Evolutionary conservation across 2,797 vertebrate species (phyloP), one percentile per base, ranked within the genome.

Genomic region (Champsocephalus esox): DNA sequence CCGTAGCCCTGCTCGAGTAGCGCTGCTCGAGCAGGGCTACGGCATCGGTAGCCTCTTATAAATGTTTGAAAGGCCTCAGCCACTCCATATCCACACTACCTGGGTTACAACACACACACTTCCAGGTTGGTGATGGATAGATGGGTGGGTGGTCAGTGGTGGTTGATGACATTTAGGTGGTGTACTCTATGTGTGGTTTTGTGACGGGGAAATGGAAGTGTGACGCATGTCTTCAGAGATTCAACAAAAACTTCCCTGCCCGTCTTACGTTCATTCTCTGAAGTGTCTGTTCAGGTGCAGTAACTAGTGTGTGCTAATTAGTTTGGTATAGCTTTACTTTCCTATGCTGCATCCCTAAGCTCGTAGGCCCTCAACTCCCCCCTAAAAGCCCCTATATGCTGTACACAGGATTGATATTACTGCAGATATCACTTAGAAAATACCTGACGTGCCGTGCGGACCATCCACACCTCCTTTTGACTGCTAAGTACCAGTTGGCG

Each of bases 61-160:
- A 94, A 95, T 95, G 92, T 95, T 95, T 95, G 89, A 95, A 85
- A 90, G 86, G 78, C 80, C 83, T 88, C 72, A 80, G 88, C 87
- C 38, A 66, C 86, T 85, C 71, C 50, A 67, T 84, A 84, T 84
- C 70, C 85, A 89, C 43, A 64, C 71, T 88, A 86, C 90, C 85
- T 84, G 87, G 82, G 82, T 89, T 92, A 90, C 70, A 88, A 83
- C 75, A 72, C 61, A 61, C 60, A 67, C 44, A 87, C 77, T 85
- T 91, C 87, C 82, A 82, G 80, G 87, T 83, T 62, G 69, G 43
- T 93, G 92, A 92, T 90, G 83, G 84, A 87, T 64, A 73, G 83
- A 66, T 59, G 78, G 63, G 9, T 54, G 68, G 57, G 24, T 65
- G 69, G 66, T 48, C 71, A 61, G 17, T 75, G 67, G 73, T 68